Evolutionary conservation across 92 coral and sea anemone species (phyloP), one percentile per base, ranked within the genome.

Genomic region (Porites lobata): DNA sequence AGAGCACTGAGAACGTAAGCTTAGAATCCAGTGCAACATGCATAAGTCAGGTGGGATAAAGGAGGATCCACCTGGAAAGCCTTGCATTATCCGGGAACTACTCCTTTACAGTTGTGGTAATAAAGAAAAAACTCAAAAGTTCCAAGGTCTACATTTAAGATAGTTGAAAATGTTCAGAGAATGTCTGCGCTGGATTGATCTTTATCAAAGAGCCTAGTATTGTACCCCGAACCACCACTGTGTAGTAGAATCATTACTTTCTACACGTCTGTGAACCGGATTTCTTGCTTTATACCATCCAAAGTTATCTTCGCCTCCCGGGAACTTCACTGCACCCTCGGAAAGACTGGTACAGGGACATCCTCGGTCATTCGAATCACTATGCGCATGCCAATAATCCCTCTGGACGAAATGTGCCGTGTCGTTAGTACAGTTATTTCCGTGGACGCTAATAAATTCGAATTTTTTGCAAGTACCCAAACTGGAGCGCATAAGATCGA

Each of bases 211-310:
- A 32, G 43, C 43, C 43, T 32, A 32, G 19, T 65, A 65, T n/a
- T 26, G 72, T 20, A 20, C 43, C 58, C 91, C 91, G 22, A 87
- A 50, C 91, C 86, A 87, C 91, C 91, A 87, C 53, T 87, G 91
- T 15, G 91, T 87, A 21, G 91, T 87, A 47, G 91, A 87, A 9
- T 51, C 15, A 3, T 47, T 9, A 51, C 43, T 72, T 47, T 82
- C 59, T 13, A 75, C 32, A 70, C 91, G 81, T 62, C 87, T 82
- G 54, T 81, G 87, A 8, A 61, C 24, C 9, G 51, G 82, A 65
- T 88, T 88, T 0, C 65, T 18, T 5, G 75, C 66, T 38, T n/a
- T 1, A 73, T 88, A 88, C 1, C 5, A n/a, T 4, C 91, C 91
- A 47, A 88, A 88, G 26, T 88, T 56, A 62, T 88, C 91, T 65